phyloP scores from a whole-genome alignment of 1,140 invertebrate genomes.

The Brachionus paranguensis region DNA sequence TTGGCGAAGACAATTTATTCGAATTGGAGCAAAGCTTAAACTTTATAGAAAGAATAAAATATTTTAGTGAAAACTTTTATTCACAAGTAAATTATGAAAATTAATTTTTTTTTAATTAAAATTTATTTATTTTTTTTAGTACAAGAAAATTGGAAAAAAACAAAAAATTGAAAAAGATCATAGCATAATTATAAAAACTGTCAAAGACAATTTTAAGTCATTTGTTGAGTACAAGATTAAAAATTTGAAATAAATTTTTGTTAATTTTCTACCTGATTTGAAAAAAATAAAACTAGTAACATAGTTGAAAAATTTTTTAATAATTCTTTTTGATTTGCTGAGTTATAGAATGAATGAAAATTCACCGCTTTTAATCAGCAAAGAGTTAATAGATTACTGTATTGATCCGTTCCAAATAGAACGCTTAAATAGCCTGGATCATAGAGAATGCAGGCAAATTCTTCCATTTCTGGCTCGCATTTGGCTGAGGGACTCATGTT shows the following conservation, averaged over 20 bases:
- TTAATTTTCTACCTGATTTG: neutral
- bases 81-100: neutral
- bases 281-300: constrained; percentile 9
- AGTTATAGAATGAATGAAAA: constrained; percentile 14
- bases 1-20: constrained; percentile 24
- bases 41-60: constrained; percentile 19
- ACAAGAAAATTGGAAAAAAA: constrained; percentile 9
- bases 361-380: neutral
- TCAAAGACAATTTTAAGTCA: constrained; percentile 35
- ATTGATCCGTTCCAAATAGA: neutral
- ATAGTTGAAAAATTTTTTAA: neutral
- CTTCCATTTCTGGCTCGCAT: constrained; percentile 12
- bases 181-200: constrained; percentile 34
- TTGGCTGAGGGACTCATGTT: neutral
- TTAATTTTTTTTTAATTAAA: neutral
- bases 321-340: neutral
- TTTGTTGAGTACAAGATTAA: constrained; percentile 39
- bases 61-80: constrained; percentile 27
- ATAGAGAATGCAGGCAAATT: constrained; percentile 11
- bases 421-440: neutral
- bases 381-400: constrained; percentile 25
- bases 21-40: constrained; percentile 4
- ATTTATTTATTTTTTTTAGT: neutral
- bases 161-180: constrained; percentile 30
- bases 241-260: constrained; percentile 18